Conservation (phyloP, 2,113 vertebrate species). For the Neomonachus schauinslandi region DNA sequence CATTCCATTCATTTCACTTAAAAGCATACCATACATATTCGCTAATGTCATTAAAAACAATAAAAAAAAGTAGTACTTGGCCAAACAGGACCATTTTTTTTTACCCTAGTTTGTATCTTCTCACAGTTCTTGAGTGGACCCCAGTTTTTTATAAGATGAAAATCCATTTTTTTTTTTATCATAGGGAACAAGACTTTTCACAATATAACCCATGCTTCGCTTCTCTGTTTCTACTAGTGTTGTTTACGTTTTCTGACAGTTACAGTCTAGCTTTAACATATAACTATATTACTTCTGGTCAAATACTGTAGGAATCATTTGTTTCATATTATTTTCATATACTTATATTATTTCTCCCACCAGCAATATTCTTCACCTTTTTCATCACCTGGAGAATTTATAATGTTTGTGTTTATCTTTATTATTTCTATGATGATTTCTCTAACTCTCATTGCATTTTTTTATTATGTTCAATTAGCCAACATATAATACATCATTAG, state of each 20-base stretch:
- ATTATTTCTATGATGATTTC: not conserved
- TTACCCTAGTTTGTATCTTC: not conserved
- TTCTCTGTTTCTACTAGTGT: not conserved
- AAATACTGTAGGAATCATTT: not conserved
- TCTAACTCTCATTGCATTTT: not conserved
- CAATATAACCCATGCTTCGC: not conserved
- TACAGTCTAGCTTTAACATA: not conserved
- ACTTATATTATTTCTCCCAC: not conserved
- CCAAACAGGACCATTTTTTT: not conserved
- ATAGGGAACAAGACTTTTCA: not conserved
- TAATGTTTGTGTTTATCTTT: not conserved
- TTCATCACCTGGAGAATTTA: not conserved
- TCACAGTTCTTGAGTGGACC: not conserved
- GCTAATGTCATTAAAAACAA: not conserved
- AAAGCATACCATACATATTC: not conserved
- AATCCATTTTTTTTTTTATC: not conserved
- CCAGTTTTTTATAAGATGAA: not conserved
- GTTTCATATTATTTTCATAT: not conserved
- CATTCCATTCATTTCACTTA: not conserved
- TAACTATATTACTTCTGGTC: not conserved
- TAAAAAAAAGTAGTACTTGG: too few relatives aligned
- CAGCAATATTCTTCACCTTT: not conserved
- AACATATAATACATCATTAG: not conserved
- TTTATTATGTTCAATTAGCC: not conserved
- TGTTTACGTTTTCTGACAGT: not conserved